A percentile compares a stretch with the other conserved stretches of the same genome.
phyloP scores from a whole-genome alignment of 2,888 invertebrate genomes.

The Lasioglossum calceatum region DNA sequence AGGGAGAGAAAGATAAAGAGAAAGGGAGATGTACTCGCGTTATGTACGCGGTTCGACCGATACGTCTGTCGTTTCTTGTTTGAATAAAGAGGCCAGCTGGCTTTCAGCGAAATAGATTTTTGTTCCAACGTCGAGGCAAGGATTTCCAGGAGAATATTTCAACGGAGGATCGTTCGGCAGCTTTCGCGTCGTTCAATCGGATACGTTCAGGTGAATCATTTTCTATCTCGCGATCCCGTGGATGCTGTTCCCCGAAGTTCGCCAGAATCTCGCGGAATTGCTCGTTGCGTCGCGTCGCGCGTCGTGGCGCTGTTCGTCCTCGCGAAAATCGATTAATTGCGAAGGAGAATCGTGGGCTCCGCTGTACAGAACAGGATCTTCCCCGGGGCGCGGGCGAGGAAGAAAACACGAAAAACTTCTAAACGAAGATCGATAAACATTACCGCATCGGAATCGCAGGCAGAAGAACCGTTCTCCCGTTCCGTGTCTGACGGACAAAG shows the following conservation, averaged over 20 bases:
- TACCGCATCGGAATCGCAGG: constrained; percentile 17
- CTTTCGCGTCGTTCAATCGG: not conserved
- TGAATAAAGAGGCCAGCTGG: constrained; percentile 5
- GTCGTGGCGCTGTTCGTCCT: not conserved
- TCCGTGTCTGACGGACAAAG: constrained; percentile 30
- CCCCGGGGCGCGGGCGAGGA: not conserved
- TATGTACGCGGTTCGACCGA: constrained; percentile 42
- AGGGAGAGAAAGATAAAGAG: not conserved
- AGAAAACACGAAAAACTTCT: constrained; percentile 17
- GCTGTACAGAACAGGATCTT: not conserved
- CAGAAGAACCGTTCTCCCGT: constrained; percentile 30
- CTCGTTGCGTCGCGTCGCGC: not conserved
- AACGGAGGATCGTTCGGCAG: constrained; percentile 1
- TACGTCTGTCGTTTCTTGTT: constrained; percentile 25
- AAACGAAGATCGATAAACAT: constrained; percentile 58
- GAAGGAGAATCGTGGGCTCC: not conserved
- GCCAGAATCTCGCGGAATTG: not conserved
- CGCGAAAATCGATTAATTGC: constrained; percentile 2
- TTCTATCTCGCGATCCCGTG: not conserved
- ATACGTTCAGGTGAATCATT: not conserved
- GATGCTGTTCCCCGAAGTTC: not conserved
- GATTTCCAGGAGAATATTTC: not conserved
- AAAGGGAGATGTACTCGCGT: constrained; percentile 18
- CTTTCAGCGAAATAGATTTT: constrained; percentile 37
- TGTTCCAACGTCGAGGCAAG: constrained; percentile 9